Evolutionary conservation across 2,888 invertebrate species (phyloP).

Genomic region (Gymnosoma rotundatum): DNA sequence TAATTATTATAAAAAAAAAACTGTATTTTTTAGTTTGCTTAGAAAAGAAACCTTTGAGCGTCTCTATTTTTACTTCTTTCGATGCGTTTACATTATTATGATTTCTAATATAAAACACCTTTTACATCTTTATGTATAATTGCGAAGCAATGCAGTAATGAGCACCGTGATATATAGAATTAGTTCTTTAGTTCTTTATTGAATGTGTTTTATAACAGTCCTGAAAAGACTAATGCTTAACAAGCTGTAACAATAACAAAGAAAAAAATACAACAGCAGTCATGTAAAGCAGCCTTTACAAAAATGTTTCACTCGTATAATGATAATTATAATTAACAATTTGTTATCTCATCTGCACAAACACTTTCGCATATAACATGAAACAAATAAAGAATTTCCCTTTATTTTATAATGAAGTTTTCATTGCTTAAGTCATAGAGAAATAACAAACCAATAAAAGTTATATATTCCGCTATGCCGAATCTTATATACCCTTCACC

Average conservation of each 20-base stretch:
- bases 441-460: too few species aligned
- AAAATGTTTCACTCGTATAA: conserved; percentile 39
- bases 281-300: background rate
- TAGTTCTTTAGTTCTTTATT: background rate
- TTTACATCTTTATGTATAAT: background rate
- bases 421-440: background rate
- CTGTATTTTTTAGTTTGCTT: background rate
- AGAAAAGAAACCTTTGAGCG: background rate
- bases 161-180: background rate
- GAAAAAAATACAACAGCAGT: background rate
- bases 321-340: conserved; percentile 63
- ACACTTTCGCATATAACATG: background rate
- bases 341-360: conserved; percentile 42
- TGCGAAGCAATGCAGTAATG: background rate
- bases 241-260: conserved; percentile 16
- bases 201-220: background rate
- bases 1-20: background rate
- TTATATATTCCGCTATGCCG: too few species aligned
- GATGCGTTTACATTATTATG: background rate
- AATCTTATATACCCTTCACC: too few species aligned
- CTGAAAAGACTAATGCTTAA: conserved; percentile 4
- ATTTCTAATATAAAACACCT: background rate
- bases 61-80: background rate
- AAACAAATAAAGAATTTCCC: background rate
- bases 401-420: too few species aligned